These are phyloP conservation scores for Falco berigora DNA, from an alignment of 2,797 vertebrate genomes.

Conservation along the genomic window DNA sequence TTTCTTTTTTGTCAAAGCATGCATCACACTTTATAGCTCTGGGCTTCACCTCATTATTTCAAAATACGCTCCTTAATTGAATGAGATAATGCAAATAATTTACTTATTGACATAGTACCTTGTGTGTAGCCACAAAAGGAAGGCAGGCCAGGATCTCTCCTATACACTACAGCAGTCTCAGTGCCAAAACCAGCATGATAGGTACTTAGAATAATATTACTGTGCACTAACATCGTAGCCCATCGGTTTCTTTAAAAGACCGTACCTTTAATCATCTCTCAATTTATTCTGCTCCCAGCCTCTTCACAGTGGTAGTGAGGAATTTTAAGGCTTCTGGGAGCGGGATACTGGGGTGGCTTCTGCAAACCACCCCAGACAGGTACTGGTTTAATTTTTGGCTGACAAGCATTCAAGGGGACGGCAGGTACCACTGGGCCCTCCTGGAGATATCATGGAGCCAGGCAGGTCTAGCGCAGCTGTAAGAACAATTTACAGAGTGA, in stretches of 20 bases:
- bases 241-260: neutral
- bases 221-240: neutral
- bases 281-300: neutral
- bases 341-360: neutral
- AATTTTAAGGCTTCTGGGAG: neutral
- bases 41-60: neutral
- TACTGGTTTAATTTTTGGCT: neutral
- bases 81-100: neutral
- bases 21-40: neutral
- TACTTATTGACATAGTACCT: neutral
- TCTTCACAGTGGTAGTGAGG: neutral
- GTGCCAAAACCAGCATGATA: neutral
- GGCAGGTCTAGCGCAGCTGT: neutral
- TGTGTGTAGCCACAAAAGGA: neutral
- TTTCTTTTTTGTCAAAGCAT: neutral
- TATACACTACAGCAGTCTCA: fast-evolving
- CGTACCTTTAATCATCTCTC: neutral
- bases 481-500: neutral
- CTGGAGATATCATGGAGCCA: neutral
- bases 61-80: neutral
- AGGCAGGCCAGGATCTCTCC: neutral
- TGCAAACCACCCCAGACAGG: neutral
- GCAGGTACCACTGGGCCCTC: neutral
- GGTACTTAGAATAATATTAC: neutral
- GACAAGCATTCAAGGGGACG: neutral